Evolutionary conservation across 2,113 vertebrate genomes (phyloP), one percentile per base, ranked within the genome.

Genomic region (Macaca nemestrina): DNA sequence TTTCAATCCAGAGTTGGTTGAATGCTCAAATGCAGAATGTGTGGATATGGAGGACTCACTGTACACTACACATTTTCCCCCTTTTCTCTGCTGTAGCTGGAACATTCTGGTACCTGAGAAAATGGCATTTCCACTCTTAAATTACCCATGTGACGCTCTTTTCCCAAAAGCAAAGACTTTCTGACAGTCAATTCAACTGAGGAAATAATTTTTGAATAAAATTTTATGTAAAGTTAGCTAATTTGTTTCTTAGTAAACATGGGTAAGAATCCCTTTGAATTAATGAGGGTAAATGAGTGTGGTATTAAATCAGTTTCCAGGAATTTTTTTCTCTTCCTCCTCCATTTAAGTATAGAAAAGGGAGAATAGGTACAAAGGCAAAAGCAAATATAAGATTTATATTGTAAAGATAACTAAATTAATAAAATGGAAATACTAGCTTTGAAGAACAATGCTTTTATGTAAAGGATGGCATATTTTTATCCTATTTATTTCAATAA

Each of bases 21-120:
- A 76, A 45, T 45, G 40, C 14, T 25, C 13, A 45, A 27, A 76
- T 45, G 40, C 6, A 45, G 40, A 76, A 45, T 16, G 40, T 8
- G 14, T 76, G 40, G 40, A 76, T 76, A 76, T 8, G 25, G 40
- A 30, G 40, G 23, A 40, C 73, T 43, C 43, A 27, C 13, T 45
- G 72, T 30, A 45, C 4, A 12, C 16, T 43, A 10, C 2, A 35
- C 1, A 25, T 0, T 32, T 6, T 18, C 32, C 0, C 30, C 13
- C 12, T 30, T 35, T 18, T 18, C 22, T 61, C n/a, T 43, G 10
- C 12, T 81, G 2, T 20, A 17, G 12, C 30, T 57, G 59, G 38
- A 22, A 75, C 23, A 43, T 55, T 84, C 48, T 70, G 11, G 4
- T 25, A 23, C 68, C 52, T 89, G 27, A 6, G 18, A 27, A 70